These are phyloP conservation scores for Hyperoplus lanceolatus DNA, from an alignment of 2,797 vertebrate species.

Conservation along the genomic window DNA sequence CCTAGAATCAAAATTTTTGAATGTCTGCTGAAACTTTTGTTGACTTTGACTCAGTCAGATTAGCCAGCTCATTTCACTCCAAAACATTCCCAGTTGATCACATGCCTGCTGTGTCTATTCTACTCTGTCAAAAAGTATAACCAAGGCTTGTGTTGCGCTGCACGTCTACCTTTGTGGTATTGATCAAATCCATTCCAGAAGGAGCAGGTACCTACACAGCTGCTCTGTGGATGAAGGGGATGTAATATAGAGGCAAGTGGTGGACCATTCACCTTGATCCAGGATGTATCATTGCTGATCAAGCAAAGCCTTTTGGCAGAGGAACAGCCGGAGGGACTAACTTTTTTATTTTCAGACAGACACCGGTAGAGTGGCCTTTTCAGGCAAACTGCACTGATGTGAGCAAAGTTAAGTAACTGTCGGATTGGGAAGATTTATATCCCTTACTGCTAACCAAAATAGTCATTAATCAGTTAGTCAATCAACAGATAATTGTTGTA, in stretches of 20 bases:
- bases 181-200: background rate
- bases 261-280: background rate
- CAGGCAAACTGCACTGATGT: background rate
- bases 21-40: too few relatives aligned
- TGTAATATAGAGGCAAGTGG: background rate
- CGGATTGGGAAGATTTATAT: background rate
- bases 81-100: too few relatives aligned
- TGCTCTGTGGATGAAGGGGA: background rate
- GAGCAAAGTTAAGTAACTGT: too few relatives aligned
- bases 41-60: too few relatives aligned
- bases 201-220: background rate
- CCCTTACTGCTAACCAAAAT: background rate
- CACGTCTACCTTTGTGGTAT: background rate
- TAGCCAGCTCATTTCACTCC: too few relatives aligned
- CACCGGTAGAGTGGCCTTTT: background rate
- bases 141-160: background rate
- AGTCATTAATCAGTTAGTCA: background rate
- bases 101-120: too few relatives aligned
- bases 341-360: background rate
- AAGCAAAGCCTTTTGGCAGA: slow-evolving; percentile 9
- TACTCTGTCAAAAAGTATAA: background rate
- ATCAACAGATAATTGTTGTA: background rate
- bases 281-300: slow-evolving; percentile 15
- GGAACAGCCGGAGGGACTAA: slow-evolving; percentile 1
- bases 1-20: too few relatives aligned